These are phyloP conservation scores for Pluvialis apricaria DNA, from an alignment of 2,113 vertebrate genomes.

Conservation along the genomic window DNA sequence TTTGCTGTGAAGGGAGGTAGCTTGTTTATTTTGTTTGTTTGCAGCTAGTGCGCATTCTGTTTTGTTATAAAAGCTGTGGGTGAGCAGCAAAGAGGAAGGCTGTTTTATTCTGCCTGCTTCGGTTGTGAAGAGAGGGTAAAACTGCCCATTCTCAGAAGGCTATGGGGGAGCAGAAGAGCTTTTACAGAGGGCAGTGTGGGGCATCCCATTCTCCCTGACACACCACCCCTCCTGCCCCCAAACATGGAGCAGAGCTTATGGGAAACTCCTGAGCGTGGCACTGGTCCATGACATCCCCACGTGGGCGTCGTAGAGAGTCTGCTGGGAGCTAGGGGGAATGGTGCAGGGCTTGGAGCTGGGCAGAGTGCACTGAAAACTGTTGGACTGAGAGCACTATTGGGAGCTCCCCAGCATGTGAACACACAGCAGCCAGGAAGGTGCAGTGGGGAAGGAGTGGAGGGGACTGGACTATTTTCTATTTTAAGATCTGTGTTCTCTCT, in stretches of 20 bases:
- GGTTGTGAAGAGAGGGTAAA: background rate
- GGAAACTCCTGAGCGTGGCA: accelerated
- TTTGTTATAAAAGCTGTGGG: background rate
- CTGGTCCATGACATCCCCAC: background rate
- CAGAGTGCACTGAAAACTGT: background rate
- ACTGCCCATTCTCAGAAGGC: background rate
- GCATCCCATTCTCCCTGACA: accelerated
- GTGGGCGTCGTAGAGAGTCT: accelerated
- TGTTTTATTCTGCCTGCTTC: background rate
- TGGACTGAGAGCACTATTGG: background rate
- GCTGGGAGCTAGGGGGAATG: background rate
- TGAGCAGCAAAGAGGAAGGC: background rate
- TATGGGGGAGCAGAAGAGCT: background rate
- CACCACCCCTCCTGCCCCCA: too few relatives aligned
- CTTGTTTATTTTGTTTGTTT: background rate
- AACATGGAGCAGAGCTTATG: background rate
- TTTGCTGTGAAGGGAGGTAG: background rate
- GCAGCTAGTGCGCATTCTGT: background rate
- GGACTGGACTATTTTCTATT: background rate
- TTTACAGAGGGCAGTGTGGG: background rate
- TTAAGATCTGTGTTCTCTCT: background rate
- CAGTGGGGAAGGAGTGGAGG: background rate
- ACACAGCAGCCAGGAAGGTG: background rate
- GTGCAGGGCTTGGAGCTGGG: background rate
- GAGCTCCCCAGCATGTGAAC: background rate